A percentile compares a stretch with the other conserved stretches of the same genome.
phyloP scores from a whole-genome alignment of 64 coral and sea anemone species.

The Stichodactyla helianthus region DNA sequence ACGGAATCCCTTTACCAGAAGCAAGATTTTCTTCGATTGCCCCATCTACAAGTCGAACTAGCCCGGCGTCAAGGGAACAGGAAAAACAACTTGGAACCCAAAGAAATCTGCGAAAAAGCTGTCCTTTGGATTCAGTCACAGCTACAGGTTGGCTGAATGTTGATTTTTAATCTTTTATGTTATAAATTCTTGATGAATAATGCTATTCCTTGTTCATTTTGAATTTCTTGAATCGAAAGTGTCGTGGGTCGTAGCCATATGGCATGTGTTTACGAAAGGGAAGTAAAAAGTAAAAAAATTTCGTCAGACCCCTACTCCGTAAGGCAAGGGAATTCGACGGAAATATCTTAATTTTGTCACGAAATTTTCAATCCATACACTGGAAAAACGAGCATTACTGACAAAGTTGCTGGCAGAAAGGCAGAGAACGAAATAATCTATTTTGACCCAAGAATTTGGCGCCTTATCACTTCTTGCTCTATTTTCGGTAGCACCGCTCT shows the following conservation, averaged over 20 bases:
- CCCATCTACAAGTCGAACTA: conserved; percentile 71
- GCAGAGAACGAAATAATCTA: background rate
- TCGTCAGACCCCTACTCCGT: background rate
- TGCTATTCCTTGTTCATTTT: background rate
- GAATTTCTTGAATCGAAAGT: background rate
- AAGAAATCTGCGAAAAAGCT: conserved; percentile 58
- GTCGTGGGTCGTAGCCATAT: background rate
- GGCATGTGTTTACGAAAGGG: background rate
- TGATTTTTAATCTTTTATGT: background rate
- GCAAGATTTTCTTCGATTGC: conserved; percentile 66
- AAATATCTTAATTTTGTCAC: background rate
- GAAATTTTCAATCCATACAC: background rate
- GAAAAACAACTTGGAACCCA: conserved; percentile 49
- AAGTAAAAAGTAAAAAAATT: background rate
- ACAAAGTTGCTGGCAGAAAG: background rate
- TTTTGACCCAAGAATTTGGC: background rate
- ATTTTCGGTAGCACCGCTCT: background rate
- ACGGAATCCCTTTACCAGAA: conserved; percentile 59
- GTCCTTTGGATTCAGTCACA: conserved; percentile 72
- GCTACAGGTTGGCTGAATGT: conserved; percentile 58
- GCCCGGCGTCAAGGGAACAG: conserved; percentile 34
- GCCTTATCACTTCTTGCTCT: background rate
- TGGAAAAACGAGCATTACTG: background rate
- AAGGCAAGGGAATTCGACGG: background rate
- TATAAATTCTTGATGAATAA: conserved; percentile 1